phyloP scores from a whole-genome alignment of 64 coral and sea anemone genomes.

The Platygyra sinensis region DNA sequence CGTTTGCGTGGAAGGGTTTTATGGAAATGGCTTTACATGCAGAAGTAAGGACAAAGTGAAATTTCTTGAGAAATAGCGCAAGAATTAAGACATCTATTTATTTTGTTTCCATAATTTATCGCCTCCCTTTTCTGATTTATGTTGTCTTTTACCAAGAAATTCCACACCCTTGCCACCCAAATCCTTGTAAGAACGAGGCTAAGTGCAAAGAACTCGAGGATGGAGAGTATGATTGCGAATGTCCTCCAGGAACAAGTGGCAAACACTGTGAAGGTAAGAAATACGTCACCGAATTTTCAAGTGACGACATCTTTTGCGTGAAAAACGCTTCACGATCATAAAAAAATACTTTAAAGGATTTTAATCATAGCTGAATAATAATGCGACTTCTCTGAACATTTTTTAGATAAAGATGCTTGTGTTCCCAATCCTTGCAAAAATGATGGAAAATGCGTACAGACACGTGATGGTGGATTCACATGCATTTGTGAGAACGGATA shows the following conservation, averaged over 20 bases:
- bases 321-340: no score
- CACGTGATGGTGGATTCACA: slow-evolving; percentile 49
- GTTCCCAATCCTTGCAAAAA: slow-evolving; percentile 88
- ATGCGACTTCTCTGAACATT: neutral
- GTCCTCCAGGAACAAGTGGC: slow-evolving; percentile 81
- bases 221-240: slow-evolving; percentile 93
- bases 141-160: slow-evolving; percentile 43
- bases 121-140: neutral
- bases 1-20: slow-evolving; percentile 76
- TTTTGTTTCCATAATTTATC: neutral
- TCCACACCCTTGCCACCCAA: slow-evolving; percentile 90
- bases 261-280: slow-evolving; percentile 88
- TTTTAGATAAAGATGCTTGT: slow-evolving; percentile 68
- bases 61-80: no score
- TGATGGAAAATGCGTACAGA: slow-evolving; percentile 73
- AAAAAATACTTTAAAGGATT: no score
- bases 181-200: slow-evolving; percentile 93
- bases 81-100: no score
- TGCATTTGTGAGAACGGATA: slow-evolving; percentile 84
- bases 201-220: slow-evolving; percentile 73
- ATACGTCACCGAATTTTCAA: neutral
- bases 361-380: no score
- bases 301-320: neutral
- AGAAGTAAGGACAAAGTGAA: slow-evolving; percentile 61
- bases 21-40: slow-evolving; percentile 85